Percentiles rank a stretch among this genome's conserved stretches.
phyloP scores from a whole-genome alignment of 2,797 vertebrate species.

The Myotis myotis region DNA sequence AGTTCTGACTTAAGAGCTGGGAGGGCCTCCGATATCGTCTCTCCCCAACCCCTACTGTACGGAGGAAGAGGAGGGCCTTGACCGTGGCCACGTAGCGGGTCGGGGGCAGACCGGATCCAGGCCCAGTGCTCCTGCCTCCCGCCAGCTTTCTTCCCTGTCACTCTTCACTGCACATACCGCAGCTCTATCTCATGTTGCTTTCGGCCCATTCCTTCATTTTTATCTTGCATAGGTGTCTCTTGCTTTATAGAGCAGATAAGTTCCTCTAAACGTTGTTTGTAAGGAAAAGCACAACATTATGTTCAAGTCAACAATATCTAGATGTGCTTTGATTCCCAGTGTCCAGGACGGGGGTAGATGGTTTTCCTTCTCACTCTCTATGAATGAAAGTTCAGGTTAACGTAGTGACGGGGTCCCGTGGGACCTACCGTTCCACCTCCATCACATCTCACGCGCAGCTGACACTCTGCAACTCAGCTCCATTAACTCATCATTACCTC shows the following conservation, averaged over 20 bases:
- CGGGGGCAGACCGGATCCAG: background rate
- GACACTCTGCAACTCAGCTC: background rate
- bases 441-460: background rate
- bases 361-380: background rate
- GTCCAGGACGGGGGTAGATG: background rate
- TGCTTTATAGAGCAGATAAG: background rate
- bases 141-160: background rate
- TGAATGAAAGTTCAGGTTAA: background rate
- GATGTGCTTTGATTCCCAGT: background rate
- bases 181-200: background rate
- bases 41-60: too few relatives aligned
- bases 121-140: background rate
- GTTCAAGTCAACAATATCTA: background rate
- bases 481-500: too few relatives aligned
- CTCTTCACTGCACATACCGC: accelerated
- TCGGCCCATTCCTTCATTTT: background rate
- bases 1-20: background rate
- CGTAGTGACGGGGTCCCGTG: background rate
- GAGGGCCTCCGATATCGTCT: background rate
- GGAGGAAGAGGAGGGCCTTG: background rate
- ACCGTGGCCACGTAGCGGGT: accelerated
- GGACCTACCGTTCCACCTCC: background rate
- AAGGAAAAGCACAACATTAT: background rate
- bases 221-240: background rate
- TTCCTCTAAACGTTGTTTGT: background rate